A percentile compares a stretch with the other conserved stretches of the same genome.
phyloP scores from a whole-genome alignment of 2,113 vertebrate species.

The Numenius arquata region DNA sequence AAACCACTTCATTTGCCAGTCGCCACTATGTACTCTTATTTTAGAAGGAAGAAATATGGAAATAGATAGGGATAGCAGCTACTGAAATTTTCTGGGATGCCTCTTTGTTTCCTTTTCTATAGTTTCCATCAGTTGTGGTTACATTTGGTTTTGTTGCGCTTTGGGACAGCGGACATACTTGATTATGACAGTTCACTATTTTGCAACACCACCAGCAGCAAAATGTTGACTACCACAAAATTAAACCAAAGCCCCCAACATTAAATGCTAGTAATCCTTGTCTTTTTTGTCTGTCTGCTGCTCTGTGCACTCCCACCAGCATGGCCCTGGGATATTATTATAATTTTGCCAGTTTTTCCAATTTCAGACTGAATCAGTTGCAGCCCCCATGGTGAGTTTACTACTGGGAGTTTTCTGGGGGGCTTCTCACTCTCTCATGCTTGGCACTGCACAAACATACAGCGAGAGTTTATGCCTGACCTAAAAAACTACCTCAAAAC shows the following conservation, averaged over 20 bases:
- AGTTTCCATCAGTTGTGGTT: background rate
- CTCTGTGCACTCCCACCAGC: background rate
- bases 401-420: background rate
- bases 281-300: background rate
- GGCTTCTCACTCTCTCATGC: fast-evolving
- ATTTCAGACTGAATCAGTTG: background rate
- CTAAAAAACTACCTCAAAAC: background rate
- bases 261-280: background rate
- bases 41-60: background rate
- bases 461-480: background rate
- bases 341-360: background rate
- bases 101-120: background rate
- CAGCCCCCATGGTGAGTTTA: fast-evolving
- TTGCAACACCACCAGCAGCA: background rate
- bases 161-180: background rate
- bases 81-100: background rate
- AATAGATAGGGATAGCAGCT: background rate
- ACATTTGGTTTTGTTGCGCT: background rate
- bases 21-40: background rate
- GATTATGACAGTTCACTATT: background rate
- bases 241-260: background rate
- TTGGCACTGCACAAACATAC: background rate
- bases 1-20: background rate
- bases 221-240: background rate
- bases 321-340: background rate